Conservation (phyloP, 2,113 vertebrate genomes). For the Odobenus rosmarus region DNA sequence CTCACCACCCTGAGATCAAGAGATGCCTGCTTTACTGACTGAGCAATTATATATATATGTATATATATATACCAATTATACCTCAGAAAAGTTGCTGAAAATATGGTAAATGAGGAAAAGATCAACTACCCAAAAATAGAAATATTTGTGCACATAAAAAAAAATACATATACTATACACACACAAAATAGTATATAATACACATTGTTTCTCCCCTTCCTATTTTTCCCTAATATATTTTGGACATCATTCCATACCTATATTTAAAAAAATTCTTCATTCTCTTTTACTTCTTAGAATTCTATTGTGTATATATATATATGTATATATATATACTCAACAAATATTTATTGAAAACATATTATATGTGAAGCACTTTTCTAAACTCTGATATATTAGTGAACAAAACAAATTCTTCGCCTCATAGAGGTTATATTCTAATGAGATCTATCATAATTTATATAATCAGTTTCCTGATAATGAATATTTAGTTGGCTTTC, state of each 20-base stretch:
- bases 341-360: background rate
- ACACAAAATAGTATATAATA: background rate
- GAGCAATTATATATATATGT: background rate
- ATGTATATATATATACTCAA: background rate
- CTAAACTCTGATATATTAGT: background rate
- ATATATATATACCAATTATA: background rate
- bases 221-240: slow-evolving; percentile 7
- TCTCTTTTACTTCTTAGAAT: slow-evolving; percentile 10
- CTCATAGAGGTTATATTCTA: background rate
- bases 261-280: background rate
- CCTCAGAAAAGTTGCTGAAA: background rate
- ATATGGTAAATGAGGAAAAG: background rate
- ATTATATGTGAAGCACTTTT: background rate
- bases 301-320: background rate
- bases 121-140: background rate
- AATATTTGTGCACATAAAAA: background rate
- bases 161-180: background rate
- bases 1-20: background rate
- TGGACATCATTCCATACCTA: background rate
- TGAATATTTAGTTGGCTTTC: background rate
- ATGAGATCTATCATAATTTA: background rate
- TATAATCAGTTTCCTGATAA: background rate
- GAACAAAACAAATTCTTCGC: background rate
- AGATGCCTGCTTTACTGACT: background rate
- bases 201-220: background rate